These are phyloP conservation scores for Hestina assimilis DNA, from an alignment of 1,140 invertebrate species.

Conservation along the genomic window DNA sequence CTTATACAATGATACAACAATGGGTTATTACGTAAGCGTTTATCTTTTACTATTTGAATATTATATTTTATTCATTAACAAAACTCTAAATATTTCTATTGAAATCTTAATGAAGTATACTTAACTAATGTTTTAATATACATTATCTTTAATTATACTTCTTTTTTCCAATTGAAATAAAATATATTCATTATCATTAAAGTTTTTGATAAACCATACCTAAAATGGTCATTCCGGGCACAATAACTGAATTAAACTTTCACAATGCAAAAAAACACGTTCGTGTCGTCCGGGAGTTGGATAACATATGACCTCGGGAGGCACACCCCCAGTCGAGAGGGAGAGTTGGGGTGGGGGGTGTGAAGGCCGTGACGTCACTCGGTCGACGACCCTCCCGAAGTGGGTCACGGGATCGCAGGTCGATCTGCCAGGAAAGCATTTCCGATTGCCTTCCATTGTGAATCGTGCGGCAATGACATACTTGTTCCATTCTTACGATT, in stretches of 20 bases:
- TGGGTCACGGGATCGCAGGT: conserved; percentile 61
- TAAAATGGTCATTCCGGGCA: conserved; percentile 71
- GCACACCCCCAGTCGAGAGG: conserved; percentile 54
- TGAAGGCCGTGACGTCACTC: conserved; percentile 64
- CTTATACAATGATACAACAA: too few relatives aligned
- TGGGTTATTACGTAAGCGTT: too few relatives aligned
- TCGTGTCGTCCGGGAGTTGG: conserved; percentile 32
- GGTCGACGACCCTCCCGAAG: conserved; percentile 63
- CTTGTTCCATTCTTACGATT: not conserved
- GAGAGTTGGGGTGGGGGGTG: conserved; percentile 30
- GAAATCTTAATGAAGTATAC: too few relatives aligned
- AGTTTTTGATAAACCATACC: conserved; percentile 57
- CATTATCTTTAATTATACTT: too few relatives aligned
- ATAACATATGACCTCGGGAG: conserved; percentile 59
- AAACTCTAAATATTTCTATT: too few relatives aligned
- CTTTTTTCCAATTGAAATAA: too few relatives aligned
- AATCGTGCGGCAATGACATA: not conserved
- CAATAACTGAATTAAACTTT: conserved; percentile 32
- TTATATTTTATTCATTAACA: too few relatives aligned
- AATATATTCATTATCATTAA: too few relatives aligned
- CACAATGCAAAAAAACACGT: conserved; percentile 29
- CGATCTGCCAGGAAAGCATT: conserved; percentile 40
- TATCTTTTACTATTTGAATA: too few relatives aligned
- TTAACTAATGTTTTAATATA: too few relatives aligned
- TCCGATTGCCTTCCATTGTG: conserved; percentile 9